Conservation (phyloP, 2,888 invertebrate species). For the Xestia ashworthii region DNA sequence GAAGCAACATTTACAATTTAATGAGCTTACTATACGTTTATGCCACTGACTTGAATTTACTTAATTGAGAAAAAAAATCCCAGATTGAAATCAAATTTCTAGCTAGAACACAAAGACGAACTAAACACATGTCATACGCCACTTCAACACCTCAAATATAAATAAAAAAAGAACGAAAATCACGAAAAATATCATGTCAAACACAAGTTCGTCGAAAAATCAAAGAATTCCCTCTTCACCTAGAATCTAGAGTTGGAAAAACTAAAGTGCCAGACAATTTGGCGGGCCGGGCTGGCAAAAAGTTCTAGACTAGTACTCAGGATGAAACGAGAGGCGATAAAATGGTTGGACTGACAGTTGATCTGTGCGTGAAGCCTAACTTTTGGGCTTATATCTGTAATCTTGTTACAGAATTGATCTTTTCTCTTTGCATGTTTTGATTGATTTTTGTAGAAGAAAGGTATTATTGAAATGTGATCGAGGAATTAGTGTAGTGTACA, state of each 20-base stretch:
- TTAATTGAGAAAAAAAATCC: not conserved
- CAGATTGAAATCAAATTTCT: not conserved
- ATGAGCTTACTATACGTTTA: not conserved
- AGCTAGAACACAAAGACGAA: not conserved
- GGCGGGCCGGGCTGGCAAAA: slow-evolving; percentile 46
- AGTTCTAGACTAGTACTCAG: slow-evolving; percentile 41
- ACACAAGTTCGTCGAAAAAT: slow-evolving; percentile 23
- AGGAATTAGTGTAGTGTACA: not conserved
- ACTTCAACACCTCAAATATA: not conserved
- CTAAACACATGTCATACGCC: not conserved
- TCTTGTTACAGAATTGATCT: slow-evolving; percentile 44
- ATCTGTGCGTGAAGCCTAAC: slow-evolving; percentile 40
- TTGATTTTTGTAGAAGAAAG: not conserved
- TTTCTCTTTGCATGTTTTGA: not conserved
- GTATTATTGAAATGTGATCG: not conserved
- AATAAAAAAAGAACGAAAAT: not conserved
- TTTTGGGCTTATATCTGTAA: slow-evolving; percentile 38
- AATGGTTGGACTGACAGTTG: slow-evolving; percentile 40
- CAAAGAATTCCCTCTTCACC: slow-evolving; percentile 2
- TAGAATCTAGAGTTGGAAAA: slow-evolving; percentile 43
- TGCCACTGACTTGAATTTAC: not conserved
- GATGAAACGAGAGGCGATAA: slow-evolving; percentile 47
- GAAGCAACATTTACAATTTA: not conserved
- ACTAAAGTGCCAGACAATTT: slow-evolving; percentile 53
- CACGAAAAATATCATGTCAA: slow-evolving; percentile 29